These are phyloP conservation scores for Halictus rubicundus DNA, from an alignment of 1,140 invertebrate genomes.

Conservation along the genomic window DNA sequence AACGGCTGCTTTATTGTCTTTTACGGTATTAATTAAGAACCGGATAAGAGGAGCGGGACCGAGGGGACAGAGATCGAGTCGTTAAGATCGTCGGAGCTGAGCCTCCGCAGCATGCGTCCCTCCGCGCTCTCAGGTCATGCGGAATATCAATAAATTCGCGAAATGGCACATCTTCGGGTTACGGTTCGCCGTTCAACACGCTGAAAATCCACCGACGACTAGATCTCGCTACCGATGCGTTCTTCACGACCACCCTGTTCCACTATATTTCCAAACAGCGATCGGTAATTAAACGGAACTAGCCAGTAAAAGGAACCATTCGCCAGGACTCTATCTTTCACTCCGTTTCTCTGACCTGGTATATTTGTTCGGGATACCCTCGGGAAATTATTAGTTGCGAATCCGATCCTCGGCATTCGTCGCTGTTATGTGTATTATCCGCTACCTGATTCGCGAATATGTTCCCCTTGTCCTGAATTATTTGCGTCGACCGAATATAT, in stretches of 20 bases:
- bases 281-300: conserved; percentile 2
- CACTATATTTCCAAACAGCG: neutral
- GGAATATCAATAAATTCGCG: neutral
- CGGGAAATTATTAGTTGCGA: conserved; percentile 42
- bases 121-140: neutral
- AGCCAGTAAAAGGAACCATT: neutral
- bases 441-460: neutral
- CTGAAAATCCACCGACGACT: too few relatives aligned
- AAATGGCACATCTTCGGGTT: neutral
- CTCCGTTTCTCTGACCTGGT: neutral
- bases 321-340: neutral
- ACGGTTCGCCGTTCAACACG: too few relatives aligned
- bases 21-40: conserved; percentile 31
- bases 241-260: neutral
- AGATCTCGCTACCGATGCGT: too few relatives aligned
- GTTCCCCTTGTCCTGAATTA: neutral
- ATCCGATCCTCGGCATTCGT: neutral
- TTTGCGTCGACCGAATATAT: neutral
- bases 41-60: neutral
- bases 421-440: neutral
- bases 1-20: conserved; percentile 25
- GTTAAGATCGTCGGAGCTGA: neutral
- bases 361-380: conserved; percentile 8
- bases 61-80: too few relatives aligned
- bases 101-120: too few relatives aligned